These are phyloP conservation scores for Euplagia quadripunctaria DNA, from an alignment of 2,888 invertebrate species.

Conservation along the genomic window DNA sequence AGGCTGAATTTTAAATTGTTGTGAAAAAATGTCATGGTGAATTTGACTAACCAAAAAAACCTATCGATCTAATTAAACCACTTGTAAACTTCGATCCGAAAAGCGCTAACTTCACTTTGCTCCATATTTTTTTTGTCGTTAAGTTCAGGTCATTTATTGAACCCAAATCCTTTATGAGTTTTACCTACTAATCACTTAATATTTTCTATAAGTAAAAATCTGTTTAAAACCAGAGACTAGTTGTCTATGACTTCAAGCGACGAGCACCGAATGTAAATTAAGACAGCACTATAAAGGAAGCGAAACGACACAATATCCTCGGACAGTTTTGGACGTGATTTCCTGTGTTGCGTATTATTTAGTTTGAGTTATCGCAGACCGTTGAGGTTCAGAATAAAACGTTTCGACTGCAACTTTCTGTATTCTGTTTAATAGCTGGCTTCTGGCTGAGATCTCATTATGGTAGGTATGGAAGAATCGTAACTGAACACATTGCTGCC, in stretches of 20 bases:
- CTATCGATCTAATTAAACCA: too few species aligned
- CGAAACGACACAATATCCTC: slow-evolving; percentile 69
- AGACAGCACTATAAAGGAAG: slow-evolving; percentile 63
- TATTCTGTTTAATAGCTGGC: too few species aligned
- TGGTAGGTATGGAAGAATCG: too few species aligned
- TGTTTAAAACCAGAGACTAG: slow-evolving; percentile 6
- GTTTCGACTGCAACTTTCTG: too few species aligned
- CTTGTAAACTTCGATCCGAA: too few species aligned
- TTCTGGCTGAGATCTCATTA: too few species aligned
- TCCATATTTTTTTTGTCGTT: too few species aligned
- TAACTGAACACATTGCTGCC: too few species aligned
- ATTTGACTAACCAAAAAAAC: too few species aligned
- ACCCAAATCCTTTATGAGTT: background rate
- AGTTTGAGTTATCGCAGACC: background rate
- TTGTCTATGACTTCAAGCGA: slow-evolving; percentile 47
- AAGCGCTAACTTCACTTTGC: too few species aligned
- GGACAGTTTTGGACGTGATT: slow-evolving; percentile 77
- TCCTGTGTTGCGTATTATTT: slow-evolving; percentile 65
- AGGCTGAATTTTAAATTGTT: too few species aligned
- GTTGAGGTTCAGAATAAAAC: background rate
- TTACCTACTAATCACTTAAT: background rate
- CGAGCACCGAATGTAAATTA: slow-evolving; percentile 71
- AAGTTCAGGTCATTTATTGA: background rate
- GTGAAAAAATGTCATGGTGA: too few species aligned
- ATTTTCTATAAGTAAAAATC: slow-evolving; percentile 1